These are phyloP conservation scores for Burhinus oedicnemus DNA, from an alignment of 2,113 vertebrate species.

Conservation along the genomic window DNA sequence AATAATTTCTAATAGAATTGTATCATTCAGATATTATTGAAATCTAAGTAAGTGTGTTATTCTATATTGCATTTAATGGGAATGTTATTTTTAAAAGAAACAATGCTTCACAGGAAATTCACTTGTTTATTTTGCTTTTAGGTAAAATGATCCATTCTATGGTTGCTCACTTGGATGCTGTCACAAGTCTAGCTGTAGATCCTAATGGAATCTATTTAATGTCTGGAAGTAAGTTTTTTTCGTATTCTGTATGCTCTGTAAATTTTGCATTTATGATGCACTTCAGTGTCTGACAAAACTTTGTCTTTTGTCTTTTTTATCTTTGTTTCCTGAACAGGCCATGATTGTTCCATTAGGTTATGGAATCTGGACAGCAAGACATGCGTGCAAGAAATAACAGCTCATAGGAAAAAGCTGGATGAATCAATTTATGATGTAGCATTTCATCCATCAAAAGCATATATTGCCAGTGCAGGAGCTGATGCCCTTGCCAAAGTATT, in stretches of 20 bases:
- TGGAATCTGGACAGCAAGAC: constrained; percentile 99
- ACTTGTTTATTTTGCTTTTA: constrained; percentile 67
- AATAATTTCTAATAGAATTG: background rate
- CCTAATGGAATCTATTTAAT: constrained; percentile 99
- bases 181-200: constrained; percentile 97
- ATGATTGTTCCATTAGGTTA: constrained; percentile 97
- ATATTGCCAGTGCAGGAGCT: constrained; percentile 96
- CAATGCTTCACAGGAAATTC: background rate
- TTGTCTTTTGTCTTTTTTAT: background rate
- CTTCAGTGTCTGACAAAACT: background rate
- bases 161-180: constrained; percentile 98
- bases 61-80: background rate
- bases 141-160: constrained; percentile 98
- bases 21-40: background rate
- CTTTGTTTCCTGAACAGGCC: constrained; percentile 80
- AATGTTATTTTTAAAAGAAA: background rate
- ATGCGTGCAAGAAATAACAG: constrained; percentile 98
- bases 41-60: background rate
- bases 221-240: constrained; percentile 91
- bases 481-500: constrained; percentile 99
- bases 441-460: constrained; percentile 99
- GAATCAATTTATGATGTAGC: constrained; percentile 99
- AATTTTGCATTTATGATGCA: background rate
- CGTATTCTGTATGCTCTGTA: background rate
- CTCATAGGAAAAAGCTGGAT: constrained; percentile 97